Percentiles rank a stretch among this genome's conserved stretches.
phyloP scores from a whole-genome alignment of 2,797 vertebrate genomes.

The Sternarchorhynchus goeldii region DNA sequence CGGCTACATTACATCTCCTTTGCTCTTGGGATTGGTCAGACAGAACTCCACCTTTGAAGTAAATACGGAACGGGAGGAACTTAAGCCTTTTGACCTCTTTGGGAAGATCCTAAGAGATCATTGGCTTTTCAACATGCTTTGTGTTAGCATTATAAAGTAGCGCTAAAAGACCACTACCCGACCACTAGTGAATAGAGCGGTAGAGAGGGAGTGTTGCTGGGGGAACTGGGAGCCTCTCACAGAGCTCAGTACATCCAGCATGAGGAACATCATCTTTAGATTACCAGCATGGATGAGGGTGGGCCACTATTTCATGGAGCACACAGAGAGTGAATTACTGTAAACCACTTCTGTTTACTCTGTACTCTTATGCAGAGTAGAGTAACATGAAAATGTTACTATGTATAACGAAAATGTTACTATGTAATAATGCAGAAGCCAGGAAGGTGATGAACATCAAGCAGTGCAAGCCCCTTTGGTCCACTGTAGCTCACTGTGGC shows the following conservation, averaged over 20 bases:
- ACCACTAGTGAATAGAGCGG: constrained; percentile 2
- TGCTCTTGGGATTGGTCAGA: neutral
- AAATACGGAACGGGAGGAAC: constrained; percentile 2
- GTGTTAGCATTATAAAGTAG: constrained; percentile 38
- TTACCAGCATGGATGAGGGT: neutral
- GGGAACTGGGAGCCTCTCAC: constrained; percentile 8
- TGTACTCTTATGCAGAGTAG: neutral
- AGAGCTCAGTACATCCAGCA: neutral
- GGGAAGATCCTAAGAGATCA: constrained; percentile 15
- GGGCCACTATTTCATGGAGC: neutral
- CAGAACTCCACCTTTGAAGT: neutral
- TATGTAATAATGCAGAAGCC: too few species aligned
- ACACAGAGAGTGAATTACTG: neutral
- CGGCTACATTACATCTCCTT: neutral
- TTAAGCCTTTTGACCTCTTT: constrained; percentile 33
- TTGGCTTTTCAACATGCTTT: constrained; percentile 27
- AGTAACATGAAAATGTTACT: too few species aligned
- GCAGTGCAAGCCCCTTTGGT: too few species aligned
- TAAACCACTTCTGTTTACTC: constrained; percentile 15
- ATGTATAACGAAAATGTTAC: too few species aligned
- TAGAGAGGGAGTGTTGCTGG: neutral
- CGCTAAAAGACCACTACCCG: constrained; percentile 14
- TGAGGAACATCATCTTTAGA: neutral
- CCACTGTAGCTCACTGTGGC: too few species aligned
- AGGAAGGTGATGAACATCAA: too few species aligned